These are phyloP conservation scores for Belonocnema kinseyi DNA, from an alignment of 1,140 invertebrate species.

Conservation along the genomic window DNA sequence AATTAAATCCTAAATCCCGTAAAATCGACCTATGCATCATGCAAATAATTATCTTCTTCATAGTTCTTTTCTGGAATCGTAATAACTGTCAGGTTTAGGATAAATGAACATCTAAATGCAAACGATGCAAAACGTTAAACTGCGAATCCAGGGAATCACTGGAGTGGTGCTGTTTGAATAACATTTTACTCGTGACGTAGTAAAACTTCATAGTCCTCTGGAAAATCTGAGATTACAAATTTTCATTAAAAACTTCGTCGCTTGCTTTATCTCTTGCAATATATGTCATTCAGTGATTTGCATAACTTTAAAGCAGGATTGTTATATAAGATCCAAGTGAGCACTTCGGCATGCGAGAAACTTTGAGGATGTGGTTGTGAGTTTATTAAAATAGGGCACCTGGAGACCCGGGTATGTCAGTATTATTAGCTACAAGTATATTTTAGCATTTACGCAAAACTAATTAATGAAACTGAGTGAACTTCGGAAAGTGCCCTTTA, in stretches of 20 bases:
- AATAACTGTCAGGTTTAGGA: no score
- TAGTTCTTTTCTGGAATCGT: no score
- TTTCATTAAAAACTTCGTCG: slow-evolving; percentile 20
- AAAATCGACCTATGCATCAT: no score
- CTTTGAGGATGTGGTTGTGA: not conserved
- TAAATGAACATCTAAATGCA: slow-evolving; percentile 9
- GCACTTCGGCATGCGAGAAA: not conserved
- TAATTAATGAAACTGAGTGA: no score
- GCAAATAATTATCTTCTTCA: no score
- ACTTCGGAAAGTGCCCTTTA: no score
- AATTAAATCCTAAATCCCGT: no score
- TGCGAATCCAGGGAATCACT: slow-evolving; percentile 5
- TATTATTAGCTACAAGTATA: slow-evolving; percentile 1
- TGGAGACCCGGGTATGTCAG: not conserved
- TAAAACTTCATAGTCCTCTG: slow-evolving; percentile 6
- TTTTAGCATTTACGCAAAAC: slow-evolving; percentile 17
- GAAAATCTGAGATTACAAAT: slow-evolving; percentile 25
- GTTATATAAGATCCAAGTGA: not conserved
- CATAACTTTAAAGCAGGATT: slow-evolving; percentile 12
- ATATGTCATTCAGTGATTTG: slow-evolving; percentile 14
- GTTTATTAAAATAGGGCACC: not conserved
- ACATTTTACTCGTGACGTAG: slow-evolving; percentile 6
- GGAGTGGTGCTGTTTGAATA: slow-evolving; percentile 10
- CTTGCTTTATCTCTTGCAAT: not conserved
- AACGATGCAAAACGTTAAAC: slow-evolving; percentile 25